Evolutionary conservation across 2,888 invertebrate species (phyloP).

Genomic region (Patella depressa): DNA sequence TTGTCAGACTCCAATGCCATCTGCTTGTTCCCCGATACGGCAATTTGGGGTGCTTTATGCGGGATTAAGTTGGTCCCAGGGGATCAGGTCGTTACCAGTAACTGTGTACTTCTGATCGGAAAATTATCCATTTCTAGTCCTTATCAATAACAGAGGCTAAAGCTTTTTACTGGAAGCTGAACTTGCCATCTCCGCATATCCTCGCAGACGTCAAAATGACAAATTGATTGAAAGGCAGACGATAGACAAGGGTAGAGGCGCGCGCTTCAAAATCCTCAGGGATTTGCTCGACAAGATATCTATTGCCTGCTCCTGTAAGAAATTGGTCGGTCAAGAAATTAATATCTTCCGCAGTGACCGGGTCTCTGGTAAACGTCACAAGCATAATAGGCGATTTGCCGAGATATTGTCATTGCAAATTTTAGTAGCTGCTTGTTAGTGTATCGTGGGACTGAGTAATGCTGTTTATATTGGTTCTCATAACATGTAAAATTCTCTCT

Average conservation of each 20-base stretch:
- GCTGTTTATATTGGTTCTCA: constrained; percentile 21
- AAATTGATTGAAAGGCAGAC: constrained; percentile 42
- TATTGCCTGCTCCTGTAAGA: constrained; percentile 20
- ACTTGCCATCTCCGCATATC: constrained; percentile 31
- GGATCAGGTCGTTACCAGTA: constrained; percentile 31
- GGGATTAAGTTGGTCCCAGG: constrained; percentile 32
- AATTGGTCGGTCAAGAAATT: constrained; percentile 23
- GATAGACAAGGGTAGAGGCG: constrained; percentile 32
- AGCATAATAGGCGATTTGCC: constrained; percentile 31
- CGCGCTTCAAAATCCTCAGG: constrained; percentile 25
- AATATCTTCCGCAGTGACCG: constrained; percentile 26
- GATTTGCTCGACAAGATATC: constrained; percentile 29
- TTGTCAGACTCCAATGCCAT: constrained; percentile 30
- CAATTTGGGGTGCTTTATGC: constrained; percentile 33
- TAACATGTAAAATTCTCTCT: constrained; percentile 13
- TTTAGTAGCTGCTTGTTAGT: constrained; percentile 26
- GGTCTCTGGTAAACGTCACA: constrained; percentile 29
- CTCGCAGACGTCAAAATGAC: constrained; percentile 39
- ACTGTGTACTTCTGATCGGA: constrained; percentile 32
- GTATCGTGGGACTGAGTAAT: constrained; percentile 16
- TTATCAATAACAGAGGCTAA: constrained; percentile 34
- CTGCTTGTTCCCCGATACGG: constrained; percentile 31
- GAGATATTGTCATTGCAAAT: constrained; percentile 30
- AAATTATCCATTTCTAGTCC: constrained; percentile 33
- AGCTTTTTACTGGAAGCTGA: constrained; percentile 23